phyloP scores from a whole-genome alignment of 2,113 vertebrate genomes.

The Mormyrus lacerda region DNA sequence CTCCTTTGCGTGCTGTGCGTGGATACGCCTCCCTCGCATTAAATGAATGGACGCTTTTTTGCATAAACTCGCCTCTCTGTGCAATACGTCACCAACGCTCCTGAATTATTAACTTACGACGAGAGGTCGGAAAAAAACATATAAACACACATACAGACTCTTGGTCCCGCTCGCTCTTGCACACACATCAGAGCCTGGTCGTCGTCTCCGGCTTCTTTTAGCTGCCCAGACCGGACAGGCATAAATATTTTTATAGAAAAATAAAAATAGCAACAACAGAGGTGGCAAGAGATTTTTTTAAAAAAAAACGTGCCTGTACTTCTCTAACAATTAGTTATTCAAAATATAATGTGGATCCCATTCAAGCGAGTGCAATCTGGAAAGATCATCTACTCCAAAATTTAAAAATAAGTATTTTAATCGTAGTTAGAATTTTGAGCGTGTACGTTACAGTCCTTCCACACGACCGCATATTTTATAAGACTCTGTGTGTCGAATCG shows the following conservation, averaged over 20 bases:
- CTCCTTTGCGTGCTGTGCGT: slow-evolving; percentile 10
- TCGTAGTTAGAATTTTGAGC: slow-evolving; percentile 23
- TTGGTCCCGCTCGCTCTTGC: background rate
- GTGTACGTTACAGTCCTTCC: slow-evolving; percentile 21
- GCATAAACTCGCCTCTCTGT: slow-evolving; percentile 25
- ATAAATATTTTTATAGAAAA: slow-evolving; percentile 22
- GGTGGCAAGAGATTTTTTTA: slow-evolving; percentile 19
- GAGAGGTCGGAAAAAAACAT: slow-evolving; percentile 19
- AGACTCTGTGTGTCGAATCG: slow-evolving; percentile 24
- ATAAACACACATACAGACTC: slow-evolving; percentile 21
- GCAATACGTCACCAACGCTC: slow-evolving; percentile 21
- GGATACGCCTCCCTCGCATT: slow-evolving; percentile 1
- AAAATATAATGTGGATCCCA: slow-evolving; percentile 14
- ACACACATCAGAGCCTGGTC: slow-evolving; percentile 22
- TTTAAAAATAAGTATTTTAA: slow-evolving; percentile 1
- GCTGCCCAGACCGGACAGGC: slow-evolving; percentile 22
- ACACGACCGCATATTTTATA: background rate
- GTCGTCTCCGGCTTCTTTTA: slow-evolving; percentile 23
- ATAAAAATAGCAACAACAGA: slow-evolving; percentile 16
- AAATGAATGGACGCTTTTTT: background rate
- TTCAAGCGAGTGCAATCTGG: slow-evolving; percentile 10
- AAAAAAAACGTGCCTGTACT: slow-evolving; percentile 22
- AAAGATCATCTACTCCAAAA: slow-evolving; percentile 10
- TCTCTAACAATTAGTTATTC: slow-evolving; percentile 15
- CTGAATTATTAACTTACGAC: slow-evolving; percentile 34